Conservation (phyloP, 1,140 invertebrate genomes). For the Oryctes rhinoceros region DNA sequence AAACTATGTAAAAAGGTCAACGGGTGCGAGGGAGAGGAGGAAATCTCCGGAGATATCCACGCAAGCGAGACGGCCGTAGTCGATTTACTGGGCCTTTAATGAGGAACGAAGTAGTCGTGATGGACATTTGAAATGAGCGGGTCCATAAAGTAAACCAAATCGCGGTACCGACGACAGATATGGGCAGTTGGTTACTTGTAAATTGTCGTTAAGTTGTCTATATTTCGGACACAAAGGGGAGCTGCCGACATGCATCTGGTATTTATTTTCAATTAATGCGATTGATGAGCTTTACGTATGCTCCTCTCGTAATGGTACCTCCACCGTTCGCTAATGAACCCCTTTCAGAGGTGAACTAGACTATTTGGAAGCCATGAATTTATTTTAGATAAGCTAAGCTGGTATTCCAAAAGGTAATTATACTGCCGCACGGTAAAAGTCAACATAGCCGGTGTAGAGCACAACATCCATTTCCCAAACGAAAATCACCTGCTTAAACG, state of each 20-base stretch:
- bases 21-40: constrained; percentile 46
- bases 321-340: constrained; percentile 15
- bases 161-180: constrained; percentile 43
- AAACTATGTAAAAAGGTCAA: constrained; percentile 51
- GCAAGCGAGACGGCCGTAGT: constrained; percentile 37
- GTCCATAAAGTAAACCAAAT: constrained; percentile 45
- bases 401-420: not conserved
- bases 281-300: constrained; percentile 18
- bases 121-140: constrained; percentile 48
- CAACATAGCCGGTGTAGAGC: not conserved
- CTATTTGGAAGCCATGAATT: not conserved
- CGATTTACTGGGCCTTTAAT: constrained; percentile 55
- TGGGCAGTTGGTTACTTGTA: constrained; percentile 45
- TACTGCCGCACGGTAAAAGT: not conserved
- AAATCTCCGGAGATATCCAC: not conserved
- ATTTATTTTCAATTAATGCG: constrained; percentile 29
- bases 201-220: constrained; percentile 44
- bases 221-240: constrained; percentile 38
- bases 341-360: not conserved
- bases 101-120: constrained; percentile 53
- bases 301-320: not conserved
- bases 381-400: not conserved
- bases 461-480: not conserved
- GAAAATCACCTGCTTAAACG: not conserved
- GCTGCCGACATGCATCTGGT: constrained; percentile 31